Conservation (phyloP, 2,113 vertebrate genomes). For the Centropus bengalensis region DNA sequence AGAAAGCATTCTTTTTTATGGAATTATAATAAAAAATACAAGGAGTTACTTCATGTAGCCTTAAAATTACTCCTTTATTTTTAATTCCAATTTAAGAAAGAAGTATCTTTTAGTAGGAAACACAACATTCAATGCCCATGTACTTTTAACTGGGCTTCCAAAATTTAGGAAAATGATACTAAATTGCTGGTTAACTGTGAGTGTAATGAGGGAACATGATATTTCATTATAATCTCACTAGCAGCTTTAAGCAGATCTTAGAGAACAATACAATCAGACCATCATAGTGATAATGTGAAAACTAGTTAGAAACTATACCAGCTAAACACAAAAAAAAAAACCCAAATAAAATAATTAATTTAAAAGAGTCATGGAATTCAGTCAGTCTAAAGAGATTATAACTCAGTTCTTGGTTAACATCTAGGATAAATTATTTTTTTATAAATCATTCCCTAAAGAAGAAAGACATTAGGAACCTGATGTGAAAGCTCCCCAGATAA, state of each 20-base stretch:
- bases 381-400: not conserved
- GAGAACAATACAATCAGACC: not conserved
- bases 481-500: not conserved
- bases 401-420: not conserved
- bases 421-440: not conserved
- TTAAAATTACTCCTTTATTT: not conserved
- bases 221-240: conserved; percentile 51
- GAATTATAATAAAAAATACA: not conserved
- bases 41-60: not conserved
- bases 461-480: not conserved
- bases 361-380: not conserved
- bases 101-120: not conserved
- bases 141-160: not conserved
- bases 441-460: not conserved
- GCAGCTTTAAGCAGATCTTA: not conserved
- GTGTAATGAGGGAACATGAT: not conserved
- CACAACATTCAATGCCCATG: not conserved
- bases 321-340: not conserved
- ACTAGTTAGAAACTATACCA: not conserved
- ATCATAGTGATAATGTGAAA: not conserved
- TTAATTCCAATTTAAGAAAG: not conserved
- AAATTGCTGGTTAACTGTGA: not conserved
- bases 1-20: not conserved
- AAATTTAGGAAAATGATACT: not conserved
- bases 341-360: not conserved